A percentile compares a stretch with the other conserved stretches of the same genome.
Conservation (phyloP, 1,140 invertebrate genomes). For the Globodera ellingtonae region DNA sequence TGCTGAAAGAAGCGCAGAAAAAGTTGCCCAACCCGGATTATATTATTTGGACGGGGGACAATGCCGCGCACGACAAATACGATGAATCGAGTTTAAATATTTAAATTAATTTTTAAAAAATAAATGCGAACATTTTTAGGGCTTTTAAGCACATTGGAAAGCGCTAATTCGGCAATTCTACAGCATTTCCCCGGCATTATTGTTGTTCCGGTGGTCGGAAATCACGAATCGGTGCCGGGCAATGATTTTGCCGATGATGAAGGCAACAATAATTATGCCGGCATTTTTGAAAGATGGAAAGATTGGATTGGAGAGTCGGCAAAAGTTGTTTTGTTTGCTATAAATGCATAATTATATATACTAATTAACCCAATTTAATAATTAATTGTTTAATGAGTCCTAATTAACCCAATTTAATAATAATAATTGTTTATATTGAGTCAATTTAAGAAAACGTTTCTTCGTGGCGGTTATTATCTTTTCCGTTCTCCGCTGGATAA, state of each 20-base stretch:
- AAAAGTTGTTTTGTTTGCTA: slow-evolving; percentile 33
- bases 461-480: slow-evolving; percentile 58
- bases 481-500: slow-evolving; percentile 25
- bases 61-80: slow-evolving; percentile 57
- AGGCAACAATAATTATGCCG: slow-evolving; percentile 8
- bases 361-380: not conserved
- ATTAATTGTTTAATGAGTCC: not conserved
- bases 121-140: slow-evolving; percentile 46
- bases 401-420: too few relatives aligned
- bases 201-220: slow-evolving; percentile 58
- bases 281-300: slow-evolving; percentile 55
- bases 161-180: slow-evolving; percentile 34
- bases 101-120: not conserved
- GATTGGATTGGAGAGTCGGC: slow-evolving; percentile 46
- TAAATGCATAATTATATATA: slow-evolving; percentile 4
- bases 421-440: not conserved
- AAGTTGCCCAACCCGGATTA: slow-evolving; percentile 50
- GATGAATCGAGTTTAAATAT: slow-evolving; percentile 38
- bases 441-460: slow-evolving; percentile 53
- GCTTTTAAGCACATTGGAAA: slow-evolving; percentile 46
- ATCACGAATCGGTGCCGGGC: slow-evolving; percentile 57
- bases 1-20: slow-evolving; percentile 40
- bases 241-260: slow-evolving; percentile 51
- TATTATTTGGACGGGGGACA: slow-evolving; percentile 63
- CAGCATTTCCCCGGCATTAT: slow-evolving; percentile 37